Evolutionary conservation across 2,113 vertebrate species (phyloP).

Genomic region (Donacobius atricapilla): DNA sequence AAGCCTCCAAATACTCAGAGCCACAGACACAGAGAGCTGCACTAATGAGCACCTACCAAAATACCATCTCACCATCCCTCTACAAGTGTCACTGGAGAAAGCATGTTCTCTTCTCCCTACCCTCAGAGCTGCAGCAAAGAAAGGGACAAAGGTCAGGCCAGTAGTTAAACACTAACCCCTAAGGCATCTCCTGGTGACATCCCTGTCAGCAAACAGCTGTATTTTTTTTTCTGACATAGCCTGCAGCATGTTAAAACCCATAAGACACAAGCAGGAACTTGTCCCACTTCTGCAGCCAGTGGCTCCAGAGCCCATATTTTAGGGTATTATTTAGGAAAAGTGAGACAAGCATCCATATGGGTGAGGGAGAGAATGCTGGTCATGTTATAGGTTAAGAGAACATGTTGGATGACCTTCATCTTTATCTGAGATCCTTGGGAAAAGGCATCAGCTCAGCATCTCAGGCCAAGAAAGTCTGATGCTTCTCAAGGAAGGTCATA

Average conservation of each 20-base stretch:
- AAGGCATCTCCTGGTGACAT: neutral
- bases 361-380: neutral
- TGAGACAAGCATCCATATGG: neutral
- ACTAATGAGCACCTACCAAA: neutral
- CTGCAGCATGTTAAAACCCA: neutral
- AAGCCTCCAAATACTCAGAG: neutral
- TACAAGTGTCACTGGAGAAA: neutral
- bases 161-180: neutral
- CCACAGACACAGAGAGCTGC: neutral
- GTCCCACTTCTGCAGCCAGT: neutral
- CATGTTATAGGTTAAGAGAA: neutral
- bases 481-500: neutral
- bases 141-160: neutral
- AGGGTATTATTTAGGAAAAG: neutral
- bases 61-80: neutral
- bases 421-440: neutral
- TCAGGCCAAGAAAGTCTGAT: neutral
- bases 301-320: accelerated
- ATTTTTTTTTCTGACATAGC: too few relatives aligned
- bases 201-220: neutral
- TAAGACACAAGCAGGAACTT: neutral
- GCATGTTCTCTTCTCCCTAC: neutral
- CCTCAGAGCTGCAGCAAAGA: neutral
- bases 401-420: accelerated
- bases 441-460: neutral